Percentiles rank a stretch among this genome's conserved stretches.
These are phyloP conservation scores for Pyrocephalus nanus DNA, from an alignment of 2,797 vertebrate species.

Conservation along the genomic window DNA sequence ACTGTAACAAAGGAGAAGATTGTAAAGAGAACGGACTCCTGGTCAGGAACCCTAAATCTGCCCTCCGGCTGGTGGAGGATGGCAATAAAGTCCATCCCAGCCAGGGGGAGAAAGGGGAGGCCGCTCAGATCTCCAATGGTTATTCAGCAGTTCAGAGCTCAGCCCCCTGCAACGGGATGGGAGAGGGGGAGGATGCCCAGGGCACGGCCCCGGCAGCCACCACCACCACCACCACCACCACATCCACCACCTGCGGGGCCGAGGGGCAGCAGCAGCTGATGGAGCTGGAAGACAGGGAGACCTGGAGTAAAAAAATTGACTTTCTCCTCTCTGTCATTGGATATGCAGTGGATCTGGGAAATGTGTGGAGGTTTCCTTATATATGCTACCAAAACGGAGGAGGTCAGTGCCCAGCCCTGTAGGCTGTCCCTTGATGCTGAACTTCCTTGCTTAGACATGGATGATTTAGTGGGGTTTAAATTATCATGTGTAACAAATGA, in stretches of 20 bases:
- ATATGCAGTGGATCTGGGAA: conserved; percentile 96
- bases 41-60: conserved; percentile 71
- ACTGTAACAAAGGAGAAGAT: conserved; percentile 72
- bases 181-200: conserved; percentile 69
- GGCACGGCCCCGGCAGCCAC: conserved; percentile 71
- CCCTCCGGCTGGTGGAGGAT: conserved; percentile 71
- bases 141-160: conserved; percentile 86
- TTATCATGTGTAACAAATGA: not conserved
- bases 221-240: conserved; percentile 85
- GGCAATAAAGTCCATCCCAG: conserved; percentile 49
- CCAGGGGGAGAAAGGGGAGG: conserved; percentile 67
- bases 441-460: not conserved
- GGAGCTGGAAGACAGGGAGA: conserved; percentile 80
- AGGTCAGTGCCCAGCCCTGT: conserved; percentile 81
- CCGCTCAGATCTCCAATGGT: conserved; percentile 88
- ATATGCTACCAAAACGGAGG: conserved; percentile 99
- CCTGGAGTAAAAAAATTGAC: conserved; percentile 98
- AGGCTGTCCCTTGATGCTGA: not conserved
- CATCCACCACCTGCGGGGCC: conserved; percentile 77
- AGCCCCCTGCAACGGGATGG: conserved; percentile 47
- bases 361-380: conserved; percentile 98
- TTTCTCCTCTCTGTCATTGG: conserved; percentile 97
- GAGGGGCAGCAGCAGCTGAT: conserved; percentile 67
- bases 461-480: not conserved
- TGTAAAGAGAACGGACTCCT: conserved; percentile 82